These are phyloP conservation scores for Eulemur coronatus DNA, from an alignment of 2,797 vertebrate species.

Conservation along the genomic window DNA sequence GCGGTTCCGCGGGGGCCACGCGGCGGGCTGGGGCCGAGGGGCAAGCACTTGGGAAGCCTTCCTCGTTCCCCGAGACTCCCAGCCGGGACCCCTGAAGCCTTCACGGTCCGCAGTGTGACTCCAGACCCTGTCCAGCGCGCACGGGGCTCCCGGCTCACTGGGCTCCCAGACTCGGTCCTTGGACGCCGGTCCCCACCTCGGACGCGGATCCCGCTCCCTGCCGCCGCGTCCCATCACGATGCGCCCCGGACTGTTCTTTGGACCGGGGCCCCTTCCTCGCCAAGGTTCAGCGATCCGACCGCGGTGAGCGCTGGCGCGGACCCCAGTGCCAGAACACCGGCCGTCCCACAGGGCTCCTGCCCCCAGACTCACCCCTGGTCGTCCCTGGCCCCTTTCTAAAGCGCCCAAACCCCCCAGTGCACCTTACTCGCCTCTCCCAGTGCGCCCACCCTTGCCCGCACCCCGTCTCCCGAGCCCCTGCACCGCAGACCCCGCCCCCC, in stretches of 20 bases:
- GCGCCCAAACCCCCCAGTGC: not conserved
- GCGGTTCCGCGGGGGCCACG: not conserved
- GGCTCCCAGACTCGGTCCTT: not conserved
- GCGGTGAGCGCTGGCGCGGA: not conserved
- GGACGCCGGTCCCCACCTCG: slow-evolving; percentile 18
- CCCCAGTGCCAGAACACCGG: not conserved
- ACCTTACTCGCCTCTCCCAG: not conserved
- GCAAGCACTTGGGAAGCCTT: not conserved
- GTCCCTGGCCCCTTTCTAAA: not conserved
- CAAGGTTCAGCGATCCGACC: not conserved
- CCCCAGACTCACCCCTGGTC: not conserved
- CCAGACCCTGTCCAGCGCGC: not conserved
- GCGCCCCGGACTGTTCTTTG: not conserved
- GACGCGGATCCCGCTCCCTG: not conserved
- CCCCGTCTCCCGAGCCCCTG: not conserved
- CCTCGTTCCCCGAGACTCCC: not conserved
- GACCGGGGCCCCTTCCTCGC: not conserved
- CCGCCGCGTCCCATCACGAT: not conserved
- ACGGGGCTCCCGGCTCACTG: not conserved
- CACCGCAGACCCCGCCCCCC: not conserved
- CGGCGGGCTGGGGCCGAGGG: not conserved
- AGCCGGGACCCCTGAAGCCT: not conserved
- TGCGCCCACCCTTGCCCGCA: not conserved
- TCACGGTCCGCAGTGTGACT: not conserved
- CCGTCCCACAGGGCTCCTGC: not conserved